phyloP scores from a whole-genome alignment of 2,797 vertebrate species.

The Molossus molossus region DNA sequence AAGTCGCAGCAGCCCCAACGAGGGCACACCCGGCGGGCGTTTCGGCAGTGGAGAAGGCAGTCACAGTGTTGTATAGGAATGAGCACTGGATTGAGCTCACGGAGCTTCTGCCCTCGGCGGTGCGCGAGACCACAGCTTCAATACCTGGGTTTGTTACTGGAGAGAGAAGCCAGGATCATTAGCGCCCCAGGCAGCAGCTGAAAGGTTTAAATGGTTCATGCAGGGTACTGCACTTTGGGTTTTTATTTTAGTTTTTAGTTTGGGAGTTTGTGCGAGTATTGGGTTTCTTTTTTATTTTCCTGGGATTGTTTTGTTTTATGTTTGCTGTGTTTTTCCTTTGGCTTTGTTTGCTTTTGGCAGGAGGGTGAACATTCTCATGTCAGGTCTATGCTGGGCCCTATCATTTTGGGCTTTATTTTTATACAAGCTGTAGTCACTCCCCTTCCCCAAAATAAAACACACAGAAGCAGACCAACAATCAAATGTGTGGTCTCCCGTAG shows the following conservation, averaged over 20 bases:
- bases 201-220: not conserved
- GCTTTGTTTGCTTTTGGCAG: not conserved
- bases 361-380: not conserved
- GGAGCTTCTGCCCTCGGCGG: rapidly evolving
- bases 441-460: no score
- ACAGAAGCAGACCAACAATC: not conserved
- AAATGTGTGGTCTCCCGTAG: not conserved
- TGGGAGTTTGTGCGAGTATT: not conserved
- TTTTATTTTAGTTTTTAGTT: conserved; percentile 26
- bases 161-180: not conserved
- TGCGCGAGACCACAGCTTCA: not conserved
- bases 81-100: no score
- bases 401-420: not conserved
- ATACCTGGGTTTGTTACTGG: not conserved
- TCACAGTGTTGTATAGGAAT: not conserved
- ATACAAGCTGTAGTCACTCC: not conserved
- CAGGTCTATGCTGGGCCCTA: rapidly evolving
- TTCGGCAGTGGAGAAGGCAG: not conserved
- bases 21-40: not conserved
- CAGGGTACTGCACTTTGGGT: not conserved
- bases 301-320: not conserved
- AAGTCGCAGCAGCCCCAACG: not conserved
- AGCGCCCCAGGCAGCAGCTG: not conserved
- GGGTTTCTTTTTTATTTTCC: not conserved
- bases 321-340: not conserved